Evolutionary conservation across 2,888 invertebrate species (phyloP).

Genomic region (Clivina fossor): DNA sequence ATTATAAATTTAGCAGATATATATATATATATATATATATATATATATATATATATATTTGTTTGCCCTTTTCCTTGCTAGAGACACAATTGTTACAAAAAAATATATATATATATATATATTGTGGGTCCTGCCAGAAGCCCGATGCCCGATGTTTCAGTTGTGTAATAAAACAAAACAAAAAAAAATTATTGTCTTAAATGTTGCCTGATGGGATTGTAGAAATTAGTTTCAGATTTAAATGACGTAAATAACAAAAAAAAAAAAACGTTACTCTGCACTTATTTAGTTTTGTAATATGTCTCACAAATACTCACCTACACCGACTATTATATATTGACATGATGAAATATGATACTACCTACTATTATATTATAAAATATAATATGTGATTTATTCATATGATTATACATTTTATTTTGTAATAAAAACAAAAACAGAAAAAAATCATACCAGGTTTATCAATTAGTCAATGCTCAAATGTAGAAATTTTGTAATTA

Average conservation of each 20-base stretch:
- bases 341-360: slow-evolving; percentile 1
- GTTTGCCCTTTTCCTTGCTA: no score
- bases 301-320: slow-evolving; percentile 5
- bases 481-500: slow-evolving; percentile 19
- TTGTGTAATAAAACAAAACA: neutral
- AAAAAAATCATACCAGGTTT: slow-evolving; percentile 9
- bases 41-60: no score
- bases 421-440: slow-evolving; percentile 4
- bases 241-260: no score
- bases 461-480: slow-evolving; percentile 30
- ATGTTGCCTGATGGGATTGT: slow-evolving; percentile 15
- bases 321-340: slow-evolving; percentile 17
- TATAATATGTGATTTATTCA: slow-evolving; percentile 10
- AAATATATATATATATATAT: no score
- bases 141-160: slow-evolving; percentile 6
- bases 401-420: slow-evolving; percentile 12
- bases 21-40: no score
- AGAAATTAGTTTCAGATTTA: slow-evolving; percentile 27
- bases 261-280: slow-evolving; percentile 18
- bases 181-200: slow-evolving; percentile 15
- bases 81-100: no score
- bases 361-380: slow-evolving; percentile 6
- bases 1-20: no score
- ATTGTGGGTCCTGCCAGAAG: no score
- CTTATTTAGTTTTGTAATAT: slow-evolving; percentile 19